Base-by-base conservation (phyloP, 2,888 invertebrate genomes). In the Nomada fucata region DNA sequence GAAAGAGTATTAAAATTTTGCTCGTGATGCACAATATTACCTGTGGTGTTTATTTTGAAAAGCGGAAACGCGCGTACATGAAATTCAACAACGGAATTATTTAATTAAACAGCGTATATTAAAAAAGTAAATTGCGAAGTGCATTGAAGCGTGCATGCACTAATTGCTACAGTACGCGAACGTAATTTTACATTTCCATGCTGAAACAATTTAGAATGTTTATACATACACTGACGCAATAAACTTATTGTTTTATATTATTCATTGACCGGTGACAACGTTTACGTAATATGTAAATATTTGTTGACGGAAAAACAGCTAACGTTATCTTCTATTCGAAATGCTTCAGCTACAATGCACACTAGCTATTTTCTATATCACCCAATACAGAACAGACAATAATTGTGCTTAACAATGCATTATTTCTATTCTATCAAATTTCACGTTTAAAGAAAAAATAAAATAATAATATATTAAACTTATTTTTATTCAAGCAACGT, bases 181-280 rank as follows among this genome's bases (percentile, higher is more conserved):
- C 15, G 18, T 42, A 72, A 72, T 61, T 52, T 74, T 44, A 13
- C 18, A 50, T 50, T 15, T 11, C 11, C 7, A 10, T 13, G 36
- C 11, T 47, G 65, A 65, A 50, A 36, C 26, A 57, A 55, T 64
- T 74, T 57, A 20, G 7, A 20, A 20, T 65, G 23, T 59, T 57
- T 59, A 23, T 15, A 23, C 20, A 10, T 18, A 26, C 23, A 47
- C 0, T 36, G 36, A 36, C 9, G 1, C 4, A 18, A 47, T 11
- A n/a, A 53, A 36, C 47, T 55, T 15, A 2, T 4, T 18, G n/a
- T n/a, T n/a, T 29, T 47, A n/a, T 15, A 15, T 44, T 64, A 44
- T 55, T 64, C 26, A 52, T 47, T 55, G 29, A 47, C 18, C n/a
- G 23, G 29, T 10, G 55, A 47, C 18, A 65, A 52, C 36, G 11